Percentiles rank a stretch among this genome's conserved stretches.
phyloP scores from a whole-genome alignment of 2,113 vertebrate species.

The Gallinago undulata region DNA sequence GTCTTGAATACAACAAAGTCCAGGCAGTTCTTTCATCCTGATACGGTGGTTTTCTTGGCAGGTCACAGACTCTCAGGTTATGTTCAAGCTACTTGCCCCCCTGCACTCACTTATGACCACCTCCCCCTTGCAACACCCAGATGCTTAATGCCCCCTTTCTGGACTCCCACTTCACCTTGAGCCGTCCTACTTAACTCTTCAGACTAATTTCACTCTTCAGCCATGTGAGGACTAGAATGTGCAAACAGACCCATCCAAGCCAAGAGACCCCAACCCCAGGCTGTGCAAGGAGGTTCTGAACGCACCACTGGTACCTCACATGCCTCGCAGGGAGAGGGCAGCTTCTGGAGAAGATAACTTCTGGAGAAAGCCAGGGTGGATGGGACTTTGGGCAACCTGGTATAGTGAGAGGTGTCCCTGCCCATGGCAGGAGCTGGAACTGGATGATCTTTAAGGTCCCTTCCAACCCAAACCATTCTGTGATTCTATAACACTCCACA shows the following conservation, averaged over 20 bases:
- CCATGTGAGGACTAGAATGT: not conserved
- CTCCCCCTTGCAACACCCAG: not conserved
- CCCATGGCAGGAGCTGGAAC: not conserved
- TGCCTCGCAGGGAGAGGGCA: not conserved
- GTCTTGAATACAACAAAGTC: not conserved
- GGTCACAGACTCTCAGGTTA: not conserved
- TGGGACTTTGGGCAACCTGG: not conserved
- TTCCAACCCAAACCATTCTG: not conserved
- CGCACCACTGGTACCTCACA: not conserved
- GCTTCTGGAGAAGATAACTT: not conserved
- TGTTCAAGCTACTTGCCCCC: not conserved
- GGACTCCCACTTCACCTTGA: not conserved
- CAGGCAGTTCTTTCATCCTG: not conserved
- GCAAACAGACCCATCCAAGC: not conserved
- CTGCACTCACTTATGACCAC: not conserved
- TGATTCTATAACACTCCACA: not conserved
- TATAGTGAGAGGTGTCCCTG: not conserved
- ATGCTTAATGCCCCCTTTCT: not conserved
- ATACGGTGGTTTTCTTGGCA: not conserved
- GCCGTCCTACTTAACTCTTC: not conserved
- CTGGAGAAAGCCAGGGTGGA: not conserved
- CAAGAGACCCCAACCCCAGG: not conserved
- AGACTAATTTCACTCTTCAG: not conserved
- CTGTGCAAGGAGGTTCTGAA: not conserved
- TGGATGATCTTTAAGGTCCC: not conserved